Percentiles rank a stretch among this genome's conserved stretches.
phyloP scores from a whole-genome alignment of 2,113 vertebrate species.

The Numida meleagris region DNA sequence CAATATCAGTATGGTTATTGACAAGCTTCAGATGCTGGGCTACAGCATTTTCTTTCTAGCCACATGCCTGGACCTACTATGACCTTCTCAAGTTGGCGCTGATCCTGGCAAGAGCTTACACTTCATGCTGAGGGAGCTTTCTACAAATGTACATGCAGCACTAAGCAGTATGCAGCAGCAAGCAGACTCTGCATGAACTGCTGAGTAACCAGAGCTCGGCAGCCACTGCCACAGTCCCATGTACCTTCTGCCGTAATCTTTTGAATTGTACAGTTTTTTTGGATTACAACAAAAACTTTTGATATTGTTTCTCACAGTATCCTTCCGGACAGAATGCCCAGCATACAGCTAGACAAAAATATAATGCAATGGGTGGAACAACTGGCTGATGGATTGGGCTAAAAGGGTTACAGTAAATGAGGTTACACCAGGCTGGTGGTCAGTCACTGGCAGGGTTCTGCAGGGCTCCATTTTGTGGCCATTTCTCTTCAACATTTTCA shows the following conservation, averaged over 20 bases:
- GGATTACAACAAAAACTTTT: no score
- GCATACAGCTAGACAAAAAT: no score
- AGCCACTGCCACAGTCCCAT: neutral
- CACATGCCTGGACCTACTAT: neutral
- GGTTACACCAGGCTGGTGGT: no score
- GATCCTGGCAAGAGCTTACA: neutral
- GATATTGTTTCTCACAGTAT: no score
- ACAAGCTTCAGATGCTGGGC: neutral
- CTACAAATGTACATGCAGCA: accelerated
- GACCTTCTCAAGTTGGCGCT: neutral
- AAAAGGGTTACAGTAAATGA: no score
- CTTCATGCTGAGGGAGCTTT: neutral
- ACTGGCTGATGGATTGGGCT: no score
- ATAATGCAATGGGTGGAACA: no score
- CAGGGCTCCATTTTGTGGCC: no score
- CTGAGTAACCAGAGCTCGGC: neutral
- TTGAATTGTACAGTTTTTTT: no score
- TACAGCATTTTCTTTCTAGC: neutral
- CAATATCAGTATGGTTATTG: accelerated
- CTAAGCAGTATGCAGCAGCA: neutral
- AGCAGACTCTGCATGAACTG: neutral
- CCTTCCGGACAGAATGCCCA: no score
- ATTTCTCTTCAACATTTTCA: no score
- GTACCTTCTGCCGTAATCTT: neutral
- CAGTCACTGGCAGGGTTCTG: no score